Evolutionary conservation across 2,888 invertebrate species (phyloP).

Genomic region (Caenorhabditis parvicauda): DNA sequence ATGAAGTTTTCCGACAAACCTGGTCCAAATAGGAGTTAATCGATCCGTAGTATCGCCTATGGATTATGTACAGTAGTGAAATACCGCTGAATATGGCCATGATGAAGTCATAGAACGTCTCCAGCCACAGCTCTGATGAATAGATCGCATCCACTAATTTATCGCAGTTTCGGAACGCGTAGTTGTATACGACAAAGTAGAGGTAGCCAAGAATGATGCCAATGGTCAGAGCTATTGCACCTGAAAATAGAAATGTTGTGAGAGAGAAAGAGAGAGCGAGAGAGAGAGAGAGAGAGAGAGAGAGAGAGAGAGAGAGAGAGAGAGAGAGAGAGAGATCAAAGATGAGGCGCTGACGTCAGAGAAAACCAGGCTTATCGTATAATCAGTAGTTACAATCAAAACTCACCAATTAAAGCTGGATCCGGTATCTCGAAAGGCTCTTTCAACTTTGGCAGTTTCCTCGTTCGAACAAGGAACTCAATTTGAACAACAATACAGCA

Average conservation of each 20-base stretch:
- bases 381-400: background rate
- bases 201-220: slow-evolving; percentile 60
- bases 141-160: slow-evolving; percentile 53
- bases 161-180: slow-evolving; percentile 47
- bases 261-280: no score
- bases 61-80: slow-evolving; percentile 55
- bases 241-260: slow-evolving; percentile 6
- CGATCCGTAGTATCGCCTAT: slow-evolving; percentile 56
- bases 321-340: no score
- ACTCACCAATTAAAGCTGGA: slow-evolving; percentile 50
- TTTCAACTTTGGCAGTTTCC: slow-evolving; percentile 51
- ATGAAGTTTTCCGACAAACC: slow-evolving; percentile 13
- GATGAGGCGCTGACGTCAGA: no score
- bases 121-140: slow-evolving; percentile 50
- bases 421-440: slow-evolving; percentile 55
- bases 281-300: no score
- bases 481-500: slow-evolving; percentile 47
- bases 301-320: background rate
- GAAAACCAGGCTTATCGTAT: no score
- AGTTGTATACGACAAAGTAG: slow-evolving; percentile 57
- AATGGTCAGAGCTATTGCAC: slow-evolving; percentile 53
- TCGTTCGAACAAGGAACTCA: slow-evolving; percentile 49
- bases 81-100: slow-evolving; percentile 55
- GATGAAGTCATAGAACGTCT: slow-evolving; percentile 47
- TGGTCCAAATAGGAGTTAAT: slow-evolving; percentile 54